These are phyloP conservation scores for Knipowitschia caucasica DNA, from an alignment of 2,797 vertebrate species.

Conservation along the genomic window DNA sequence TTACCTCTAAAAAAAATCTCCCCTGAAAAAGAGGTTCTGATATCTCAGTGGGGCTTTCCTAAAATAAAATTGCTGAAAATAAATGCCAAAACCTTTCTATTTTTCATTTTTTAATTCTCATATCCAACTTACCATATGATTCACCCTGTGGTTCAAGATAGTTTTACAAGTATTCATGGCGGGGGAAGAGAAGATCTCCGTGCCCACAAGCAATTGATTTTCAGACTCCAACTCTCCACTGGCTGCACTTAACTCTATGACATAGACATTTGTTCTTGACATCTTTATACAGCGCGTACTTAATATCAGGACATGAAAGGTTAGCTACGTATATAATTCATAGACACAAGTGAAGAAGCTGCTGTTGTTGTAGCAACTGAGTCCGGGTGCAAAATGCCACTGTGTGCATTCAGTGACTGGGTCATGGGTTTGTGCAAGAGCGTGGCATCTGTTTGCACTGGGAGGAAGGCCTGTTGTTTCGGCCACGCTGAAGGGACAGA, in stretches of 20 bases:
- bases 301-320: background rate
- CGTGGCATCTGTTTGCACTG: slow-evolving; percentile 67
- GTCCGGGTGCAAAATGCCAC: slow-evolving; percentile 15
- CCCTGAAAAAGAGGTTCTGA: too few relatives aligned
- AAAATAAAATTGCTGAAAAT: too few relatives aligned
- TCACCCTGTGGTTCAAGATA: background rate
- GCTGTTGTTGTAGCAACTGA: slow-evolving; percentile 9
- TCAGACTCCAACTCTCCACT: background rate
- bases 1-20: too few relatives aligned
- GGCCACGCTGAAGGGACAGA: slow-evolving; percentile 66
- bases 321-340: slow-evolving; percentile 1
- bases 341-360: background rate
- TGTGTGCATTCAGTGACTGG: slow-evolving; percentile 10
- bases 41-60: too few relatives aligned
- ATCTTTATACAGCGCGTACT: background rate
- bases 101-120: background rate
- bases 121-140: background rate
- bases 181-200: background rate
- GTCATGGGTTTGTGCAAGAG: slow-evolving; percentile 33
- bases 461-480: slow-evolving; percentile 70
- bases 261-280: background rate
- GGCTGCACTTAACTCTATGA: background rate
- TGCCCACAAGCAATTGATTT: background rate
- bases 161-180: background rate
- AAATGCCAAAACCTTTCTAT: too few relatives aligned